Conservation (phyloP, 2,113 vertebrate genomes). For the Globicephala melas region DNA sequence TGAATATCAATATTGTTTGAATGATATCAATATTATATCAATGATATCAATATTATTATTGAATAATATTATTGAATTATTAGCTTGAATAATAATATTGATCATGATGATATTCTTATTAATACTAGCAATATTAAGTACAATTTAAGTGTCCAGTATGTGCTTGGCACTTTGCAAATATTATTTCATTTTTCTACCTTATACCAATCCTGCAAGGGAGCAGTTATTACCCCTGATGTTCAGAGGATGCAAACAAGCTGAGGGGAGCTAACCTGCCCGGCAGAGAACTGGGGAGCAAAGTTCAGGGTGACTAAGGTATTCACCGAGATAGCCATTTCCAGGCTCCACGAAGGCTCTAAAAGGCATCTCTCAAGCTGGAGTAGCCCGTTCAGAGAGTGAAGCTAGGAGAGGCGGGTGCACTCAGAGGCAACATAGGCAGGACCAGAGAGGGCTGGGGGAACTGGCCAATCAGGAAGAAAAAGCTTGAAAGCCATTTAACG, state of each 20-base stretch:
- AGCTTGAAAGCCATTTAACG: neutral
- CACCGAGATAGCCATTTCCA: too few relatives aligned
- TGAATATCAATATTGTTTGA: too few relatives aligned
- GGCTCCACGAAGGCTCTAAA: neutral
- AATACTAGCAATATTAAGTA: neutral
- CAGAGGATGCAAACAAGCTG: neutral
- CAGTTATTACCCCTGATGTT: neutral
- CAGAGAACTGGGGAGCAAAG: neutral
- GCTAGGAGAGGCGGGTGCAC: neutral
- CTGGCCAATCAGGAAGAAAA: neutral
- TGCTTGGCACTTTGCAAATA: neutral
- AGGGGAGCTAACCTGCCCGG: neutral
- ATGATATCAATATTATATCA: too few relatives aligned
- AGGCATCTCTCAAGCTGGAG: neutral
- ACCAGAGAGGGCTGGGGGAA: neutral
- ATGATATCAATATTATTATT: too few relatives aligned
- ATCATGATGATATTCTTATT: neutral
- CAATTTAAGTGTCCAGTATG: neutral
- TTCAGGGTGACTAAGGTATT: neutral
- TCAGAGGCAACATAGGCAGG: neutral
- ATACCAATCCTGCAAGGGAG: neutral
- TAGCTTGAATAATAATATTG: neutral
- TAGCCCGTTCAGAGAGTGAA: neutral
- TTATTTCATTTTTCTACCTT: constrained; percentile 27
- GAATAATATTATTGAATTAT: neutral